phyloP scores from a whole-genome alignment of 2,797 vertebrate species.

The Fundulus diaphanus region DNA sequence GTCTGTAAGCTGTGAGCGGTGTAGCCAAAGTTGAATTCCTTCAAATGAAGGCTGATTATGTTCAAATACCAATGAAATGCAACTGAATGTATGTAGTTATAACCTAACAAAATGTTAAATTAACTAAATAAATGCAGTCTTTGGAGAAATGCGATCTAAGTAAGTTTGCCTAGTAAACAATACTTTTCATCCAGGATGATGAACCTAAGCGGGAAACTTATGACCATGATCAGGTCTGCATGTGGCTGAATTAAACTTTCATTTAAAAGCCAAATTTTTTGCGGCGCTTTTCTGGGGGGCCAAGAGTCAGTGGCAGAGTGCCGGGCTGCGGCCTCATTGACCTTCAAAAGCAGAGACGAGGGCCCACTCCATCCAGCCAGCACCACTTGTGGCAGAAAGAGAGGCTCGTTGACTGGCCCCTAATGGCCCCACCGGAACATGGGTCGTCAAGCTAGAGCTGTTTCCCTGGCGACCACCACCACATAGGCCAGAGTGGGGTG shows the following conservation, averaged over 20 bases:
- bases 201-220: slow-evolving; percentile 30
- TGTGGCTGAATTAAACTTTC: slow-evolving; percentile 40
- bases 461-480: slow-evolving; percentile 74
- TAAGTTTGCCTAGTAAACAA: slow-evolving; percentile 7
- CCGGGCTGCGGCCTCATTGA: slow-evolving; percentile 75
- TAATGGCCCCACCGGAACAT: slow-evolving; percentile 75
- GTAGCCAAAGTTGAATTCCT: no score
- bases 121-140: not conserved
- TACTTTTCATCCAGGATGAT: slow-evolving; percentile 22
- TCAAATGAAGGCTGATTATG: no score
- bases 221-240: slow-evolving; percentile 35
- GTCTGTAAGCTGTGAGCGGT: no score
- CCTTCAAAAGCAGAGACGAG: slow-evolving; percentile 79
- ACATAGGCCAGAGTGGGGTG: slow-evolving; percentile 40
- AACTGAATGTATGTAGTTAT: not conserved
- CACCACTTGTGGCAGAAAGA: slow-evolving; percentile 82
- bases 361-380: slow-evolving; percentile 76
- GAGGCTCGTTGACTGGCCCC: slow-evolving; percentile 82
- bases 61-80: no score
- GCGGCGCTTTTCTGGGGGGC: slow-evolving; percentile 37
- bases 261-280: slow-evolving; percentile 44
- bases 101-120: not conserved
- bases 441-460: slow-evolving; percentile 70
- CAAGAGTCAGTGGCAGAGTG: slow-evolving; percentile 76
- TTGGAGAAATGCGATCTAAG: not conserved